These are phyloP conservation scores for Julus scanicus DNA, from an alignment of 2,888 invertebrate species.

Conservation along the genomic window DNA sequence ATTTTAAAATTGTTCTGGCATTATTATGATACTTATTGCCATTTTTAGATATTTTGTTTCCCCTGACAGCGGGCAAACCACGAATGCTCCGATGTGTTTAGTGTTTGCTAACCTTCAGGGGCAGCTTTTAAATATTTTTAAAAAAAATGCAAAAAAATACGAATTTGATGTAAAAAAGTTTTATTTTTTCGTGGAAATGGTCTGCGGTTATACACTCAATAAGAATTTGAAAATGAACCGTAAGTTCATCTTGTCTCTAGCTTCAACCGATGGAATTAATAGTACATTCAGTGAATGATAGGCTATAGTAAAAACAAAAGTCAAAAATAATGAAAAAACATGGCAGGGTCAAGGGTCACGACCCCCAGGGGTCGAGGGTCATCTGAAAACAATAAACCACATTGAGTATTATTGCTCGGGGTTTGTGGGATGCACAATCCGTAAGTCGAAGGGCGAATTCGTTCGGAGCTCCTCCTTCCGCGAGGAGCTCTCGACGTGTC, in stretches of 20 bases:
- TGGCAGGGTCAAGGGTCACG: neutral
- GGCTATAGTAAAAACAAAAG: neutral
- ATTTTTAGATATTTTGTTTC: too few species aligned
- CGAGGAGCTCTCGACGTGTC: too few species aligned
- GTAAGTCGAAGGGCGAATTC: neutral
- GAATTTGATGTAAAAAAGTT: conserved; percentile 11
- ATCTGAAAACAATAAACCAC: neutral
- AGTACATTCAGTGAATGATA: conserved; percentile 26
- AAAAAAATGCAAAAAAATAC: too few species aligned
- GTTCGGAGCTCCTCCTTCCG: too few species aligned
- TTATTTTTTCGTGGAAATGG: conserved; percentile 23
- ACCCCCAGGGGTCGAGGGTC: neutral
- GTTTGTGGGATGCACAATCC: neutral
- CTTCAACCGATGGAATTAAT: conserved; percentile 17
- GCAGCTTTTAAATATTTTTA: too few species aligned
- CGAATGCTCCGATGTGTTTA: too few species aligned
- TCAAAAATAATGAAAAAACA: neutral
- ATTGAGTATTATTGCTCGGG: neutral
- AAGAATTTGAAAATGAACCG: conserved; percentile 30
- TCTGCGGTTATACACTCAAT: conserved; percentile 18
- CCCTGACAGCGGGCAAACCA: too few species aligned
- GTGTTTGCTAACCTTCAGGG: too few species aligned
- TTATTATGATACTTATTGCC: too few species aligned
- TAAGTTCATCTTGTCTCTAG: conserved; percentile 2
- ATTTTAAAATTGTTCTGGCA: too few species aligned